A percentile compares a stretch with the other conserved stretches of the same genome.
phyloP scores from a whole-genome alignment of 1,140 invertebrate species.

The Phortica variegata region DNA sequence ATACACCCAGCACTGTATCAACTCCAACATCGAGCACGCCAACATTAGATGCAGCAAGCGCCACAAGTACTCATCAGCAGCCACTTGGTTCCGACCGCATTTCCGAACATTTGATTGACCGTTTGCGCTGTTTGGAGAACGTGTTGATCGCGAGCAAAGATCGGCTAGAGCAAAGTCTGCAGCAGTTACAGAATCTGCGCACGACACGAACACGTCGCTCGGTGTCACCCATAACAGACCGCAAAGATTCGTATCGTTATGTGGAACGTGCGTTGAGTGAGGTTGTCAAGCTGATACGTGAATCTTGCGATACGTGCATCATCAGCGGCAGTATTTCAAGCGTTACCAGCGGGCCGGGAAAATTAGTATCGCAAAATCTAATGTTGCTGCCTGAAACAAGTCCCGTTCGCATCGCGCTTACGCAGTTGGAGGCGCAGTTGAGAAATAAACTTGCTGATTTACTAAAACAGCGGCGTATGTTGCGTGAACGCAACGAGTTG shows the following conservation, averaged over 20 bases:
- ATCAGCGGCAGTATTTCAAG: slow-evolving; percentile 15
- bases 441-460: slow-evolving; percentile 67
- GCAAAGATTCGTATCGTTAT: slow-evolving; percentile 62
- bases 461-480: slow-evolving; percentile 63
- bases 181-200: slow-evolving; percentile 61
- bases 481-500: slow-evolving; percentile 65
- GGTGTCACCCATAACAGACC: slow-evolving; percentile 62
- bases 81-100: slow-evolving; percentile 21
- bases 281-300: slow-evolving; percentile 61
- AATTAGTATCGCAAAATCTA: not conserved
- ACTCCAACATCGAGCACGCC: slow-evolving; percentile 21
- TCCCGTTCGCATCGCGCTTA: slow-evolving; percentile 63
- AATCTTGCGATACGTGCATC: slow-evolving; percentile 62
- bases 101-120: slow-evolving; percentile 60
- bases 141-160: slow-evolving; percentile 61
- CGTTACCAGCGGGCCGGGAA: too few relatives aligned
- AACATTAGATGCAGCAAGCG: slow-evolving; percentile 17
- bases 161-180: slow-evolving; percentile 46
- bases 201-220: slow-evolving; percentile 61
- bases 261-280: slow-evolving; percentile 65
- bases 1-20: slow-evolving; percentile 8
- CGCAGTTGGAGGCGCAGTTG: slow-evolving; percentile 66
- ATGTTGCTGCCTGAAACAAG: slow-evolving; percentile 20
- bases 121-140: slow-evolving; percentile 62
- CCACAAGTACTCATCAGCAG: slow-evolving; percentile 10